Conservation (phyloP, 2,888 invertebrate species). For the Philonicus albiceps region DNA sequence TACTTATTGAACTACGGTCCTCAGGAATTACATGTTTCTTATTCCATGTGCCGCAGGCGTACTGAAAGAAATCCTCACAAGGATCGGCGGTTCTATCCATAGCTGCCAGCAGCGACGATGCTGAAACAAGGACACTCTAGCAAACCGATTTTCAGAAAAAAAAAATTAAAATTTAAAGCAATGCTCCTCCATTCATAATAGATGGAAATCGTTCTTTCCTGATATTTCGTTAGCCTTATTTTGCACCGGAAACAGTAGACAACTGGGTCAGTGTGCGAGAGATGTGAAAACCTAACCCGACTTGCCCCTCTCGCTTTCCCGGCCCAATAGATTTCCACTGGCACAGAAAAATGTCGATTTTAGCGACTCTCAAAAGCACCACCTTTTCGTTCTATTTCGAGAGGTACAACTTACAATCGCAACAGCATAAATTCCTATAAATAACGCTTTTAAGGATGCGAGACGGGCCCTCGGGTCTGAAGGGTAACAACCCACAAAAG, state of each 20-base stretch:
- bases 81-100: slow-evolving; percentile 82
- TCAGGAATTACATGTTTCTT: slow-evolving; percentile 85
- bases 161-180: background rate
- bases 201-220: background rate
- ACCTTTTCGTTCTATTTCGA: slow-evolving; percentile 14
- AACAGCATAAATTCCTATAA: slow-evolving; percentile 30
- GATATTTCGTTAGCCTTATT: background rate
- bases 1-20: slow-evolving; percentile 82
- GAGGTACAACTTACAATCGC: slow-evolving; percentile 21
- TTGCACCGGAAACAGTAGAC: background rate
- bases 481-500: slow-evolving; percentile 24
- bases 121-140: slow-evolving; percentile 62
- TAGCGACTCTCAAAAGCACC: slow-evolving; percentile 8
- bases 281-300: background rate
- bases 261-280: slow-evolving; percentile 42
- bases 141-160: background rate
- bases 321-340: slow-evolving; percentile 2
- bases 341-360: slow-evolving; percentile 12
- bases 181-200: background rate
- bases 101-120: slow-evolving; percentile 78
- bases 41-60: slow-evolving; percentile 89
- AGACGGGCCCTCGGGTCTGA: slow-evolving; percentile 8
- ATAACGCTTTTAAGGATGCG: slow-evolving; percentile 1
- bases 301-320: background rate
- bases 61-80: slow-evolving; percentile 82